Conservation (phyloP, 2,888 invertebrate genomes). For the Disparrhopalites patrizii region DNA sequence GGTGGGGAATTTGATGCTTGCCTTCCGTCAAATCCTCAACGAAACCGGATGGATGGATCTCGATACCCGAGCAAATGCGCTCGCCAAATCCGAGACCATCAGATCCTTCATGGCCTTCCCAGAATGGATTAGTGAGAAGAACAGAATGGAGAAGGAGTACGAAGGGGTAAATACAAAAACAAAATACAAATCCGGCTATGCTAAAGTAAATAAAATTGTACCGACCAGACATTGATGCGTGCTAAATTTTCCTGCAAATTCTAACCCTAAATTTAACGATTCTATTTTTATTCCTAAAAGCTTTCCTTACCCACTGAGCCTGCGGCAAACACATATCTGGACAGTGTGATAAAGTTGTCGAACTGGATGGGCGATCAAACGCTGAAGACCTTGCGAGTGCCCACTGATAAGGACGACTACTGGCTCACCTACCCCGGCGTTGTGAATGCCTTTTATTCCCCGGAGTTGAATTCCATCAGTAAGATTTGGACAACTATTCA, state of each 20-base stretch:
- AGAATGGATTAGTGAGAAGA: slow-evolving; percentile 66
- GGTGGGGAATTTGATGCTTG: slow-evolving; percentile 67
- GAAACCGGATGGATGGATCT: slow-evolving; percentile 76
- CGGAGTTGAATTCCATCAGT: slow-evolving; percentile 69
- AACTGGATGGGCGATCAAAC: slow-evolving; percentile 32
- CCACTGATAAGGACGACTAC: slow-evolving; percentile 36
- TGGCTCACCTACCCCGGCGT: slow-evolving; percentile 57
- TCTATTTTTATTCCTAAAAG: not conserved
- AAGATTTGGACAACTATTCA: too few species aligned
- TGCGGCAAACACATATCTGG: slow-evolving; percentile 11
- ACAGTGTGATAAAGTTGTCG: too few species aligned
- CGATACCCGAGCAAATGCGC: slow-evolving; percentile 64
- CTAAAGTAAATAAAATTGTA: not conserved
- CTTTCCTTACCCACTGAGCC: too few species aligned
- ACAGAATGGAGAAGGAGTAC: slow-evolving; percentile 67
- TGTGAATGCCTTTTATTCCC: slow-evolving; percentile 69
- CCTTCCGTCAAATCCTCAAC: slow-evolving; percentile 66
- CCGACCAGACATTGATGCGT: too few species aligned
- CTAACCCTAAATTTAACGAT: too few species aligned
- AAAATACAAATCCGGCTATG: not conserved
- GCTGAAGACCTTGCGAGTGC: slow-evolving; percentile 28
- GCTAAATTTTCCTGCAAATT: too few species aligned
- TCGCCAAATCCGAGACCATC: slow-evolving; percentile 66
- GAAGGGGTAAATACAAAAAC: slow-evolving; percentile 52
- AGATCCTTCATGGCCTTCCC: slow-evolving; percentile 76